Evolutionary conservation across 2,113 vertebrate genomes (phyloP).

Genomic region (Hemicordylus capensis): DNA sequence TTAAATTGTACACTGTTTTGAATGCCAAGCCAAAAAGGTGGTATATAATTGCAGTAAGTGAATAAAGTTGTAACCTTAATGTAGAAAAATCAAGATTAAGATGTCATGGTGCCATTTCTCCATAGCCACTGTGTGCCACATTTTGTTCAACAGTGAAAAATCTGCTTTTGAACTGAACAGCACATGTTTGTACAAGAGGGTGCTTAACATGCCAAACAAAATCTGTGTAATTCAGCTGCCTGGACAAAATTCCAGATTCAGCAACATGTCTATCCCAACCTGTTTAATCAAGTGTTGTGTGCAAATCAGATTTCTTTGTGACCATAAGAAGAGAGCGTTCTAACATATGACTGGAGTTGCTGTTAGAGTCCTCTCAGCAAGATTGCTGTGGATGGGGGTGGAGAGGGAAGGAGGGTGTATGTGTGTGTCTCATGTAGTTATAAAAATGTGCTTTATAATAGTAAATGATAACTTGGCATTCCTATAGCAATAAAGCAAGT

Average conservation of each 20-base stretch:
- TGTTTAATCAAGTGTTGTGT: slow-evolving; percentile 27
- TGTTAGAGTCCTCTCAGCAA: background rate
- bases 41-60: slow-evolving; percentile 6
- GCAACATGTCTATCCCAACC: slow-evolving; percentile 30
- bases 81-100: background rate
- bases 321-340: slow-evolving; percentile 15
- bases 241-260: slow-evolving; percentile 37
- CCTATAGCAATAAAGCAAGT: background rate
- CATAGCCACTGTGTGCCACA: background rate
- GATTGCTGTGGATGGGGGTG: background rate
- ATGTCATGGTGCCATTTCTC: background rate
- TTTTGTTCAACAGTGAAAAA: slow-evolving; percentile 39
- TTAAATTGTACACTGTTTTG: no score
- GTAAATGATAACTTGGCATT: background rate
- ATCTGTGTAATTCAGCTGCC: slow-evolving; percentile 34
- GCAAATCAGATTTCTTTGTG: slow-evolving; percentile 28
- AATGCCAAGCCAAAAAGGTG: no score
- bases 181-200: slow-evolving; percentile 8
- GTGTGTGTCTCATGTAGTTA: background rate
- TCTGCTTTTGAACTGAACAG: slow-evolving; percentile 32
- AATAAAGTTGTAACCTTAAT: background rate
- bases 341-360: slow-evolving; percentile 1
- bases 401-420: background rate
- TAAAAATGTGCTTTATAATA: background rate
- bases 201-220: slow-evolving; percentile 46